Evolutionary conservation across 2,888 invertebrate species (phyloP).

Genomic region (Metacarcinus magister): DNA sequence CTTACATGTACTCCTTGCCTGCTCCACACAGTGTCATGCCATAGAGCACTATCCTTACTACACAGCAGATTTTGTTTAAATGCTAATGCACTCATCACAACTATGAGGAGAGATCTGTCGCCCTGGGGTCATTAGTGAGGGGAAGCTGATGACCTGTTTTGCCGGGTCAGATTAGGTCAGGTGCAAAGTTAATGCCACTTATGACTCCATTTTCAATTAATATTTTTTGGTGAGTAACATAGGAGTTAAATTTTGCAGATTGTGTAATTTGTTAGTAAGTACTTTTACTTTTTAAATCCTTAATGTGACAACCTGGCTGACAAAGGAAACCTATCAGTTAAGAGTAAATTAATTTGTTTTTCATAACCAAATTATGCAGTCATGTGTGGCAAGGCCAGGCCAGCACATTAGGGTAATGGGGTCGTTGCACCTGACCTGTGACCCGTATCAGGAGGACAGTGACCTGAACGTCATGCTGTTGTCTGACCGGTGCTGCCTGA

Average conservation of each 20-base stretch:
- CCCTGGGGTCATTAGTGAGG: slow-evolving; percentile 80
- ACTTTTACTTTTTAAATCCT: not conserved
- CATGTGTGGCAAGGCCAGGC: not conserved
- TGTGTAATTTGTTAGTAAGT: not conserved
- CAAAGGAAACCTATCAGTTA: not conserved
- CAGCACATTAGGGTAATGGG: slow-evolving; percentile 43
- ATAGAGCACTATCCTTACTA: slow-evolving; percentile 29
- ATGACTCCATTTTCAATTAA: slow-evolving; percentile 1
- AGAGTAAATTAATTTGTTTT: not conserved
- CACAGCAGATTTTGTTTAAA: slow-evolving; percentile 49
- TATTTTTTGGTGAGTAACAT: not conserved
- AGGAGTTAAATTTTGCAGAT: not conserved
- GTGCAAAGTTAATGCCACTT: slow-evolving; percentile 66
- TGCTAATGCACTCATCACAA: slow-evolving; percentile 63
- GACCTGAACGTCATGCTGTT: slow-evolving; percentile 79
- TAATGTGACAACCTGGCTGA: not conserved
- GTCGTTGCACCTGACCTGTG: slow-evolving; percentile 74
- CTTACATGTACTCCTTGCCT: slow-evolving; percentile 27
- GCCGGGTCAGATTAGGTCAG: slow-evolving; percentile 76
- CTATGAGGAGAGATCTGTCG: slow-evolving; percentile 76
- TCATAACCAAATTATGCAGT: slow-evolving; percentile 12
- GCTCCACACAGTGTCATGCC: slow-evolving; percentile 34
- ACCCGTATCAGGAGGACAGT: slow-evolving; percentile 78
- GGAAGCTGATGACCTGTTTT: slow-evolving; percentile 80
- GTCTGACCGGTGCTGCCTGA: slow-evolving; percentile 77